Conservation (phyloP, 2,113 vertebrate species). For the Riparia riparia region DNA sequence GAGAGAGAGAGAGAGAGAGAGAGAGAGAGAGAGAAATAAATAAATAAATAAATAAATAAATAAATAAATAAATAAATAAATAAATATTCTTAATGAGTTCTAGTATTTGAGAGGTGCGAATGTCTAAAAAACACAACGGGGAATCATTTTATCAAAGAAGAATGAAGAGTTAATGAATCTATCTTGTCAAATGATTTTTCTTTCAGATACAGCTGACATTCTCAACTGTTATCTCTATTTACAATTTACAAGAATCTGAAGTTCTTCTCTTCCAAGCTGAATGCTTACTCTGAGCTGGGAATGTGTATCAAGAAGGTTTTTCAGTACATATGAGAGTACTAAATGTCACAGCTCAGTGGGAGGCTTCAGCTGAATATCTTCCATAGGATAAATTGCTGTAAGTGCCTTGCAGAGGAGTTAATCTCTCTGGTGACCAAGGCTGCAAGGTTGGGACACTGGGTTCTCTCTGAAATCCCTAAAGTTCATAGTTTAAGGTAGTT, state of each 20-base stretch:
- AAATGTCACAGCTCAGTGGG: background rate
- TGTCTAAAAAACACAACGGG: background rate
- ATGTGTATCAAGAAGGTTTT: background rate
- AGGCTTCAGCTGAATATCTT: background rate
- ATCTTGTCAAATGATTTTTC: constrained; percentile 34
- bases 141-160: background rate
- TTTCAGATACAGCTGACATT: background rate
- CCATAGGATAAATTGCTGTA: background rate
- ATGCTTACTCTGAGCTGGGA: background rate
- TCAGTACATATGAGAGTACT: background rate
- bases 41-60: no score
- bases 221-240: background rate
- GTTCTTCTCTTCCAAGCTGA: background rate
- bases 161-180: constrained; percentile 3
- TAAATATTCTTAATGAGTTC: background rate
- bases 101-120: background rate
- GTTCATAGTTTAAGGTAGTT: background rate
- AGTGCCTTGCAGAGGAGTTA: background rate
- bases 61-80: no score
- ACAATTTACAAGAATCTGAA: background rate
- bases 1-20: no score
- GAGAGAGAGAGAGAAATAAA: no score
- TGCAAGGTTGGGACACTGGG: background rate
- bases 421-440: background rate
- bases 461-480: background rate